Base-by-base conservation (phyloP, 1,140 invertebrate genomes). In the Drosophila nigromelanica region DNA sequence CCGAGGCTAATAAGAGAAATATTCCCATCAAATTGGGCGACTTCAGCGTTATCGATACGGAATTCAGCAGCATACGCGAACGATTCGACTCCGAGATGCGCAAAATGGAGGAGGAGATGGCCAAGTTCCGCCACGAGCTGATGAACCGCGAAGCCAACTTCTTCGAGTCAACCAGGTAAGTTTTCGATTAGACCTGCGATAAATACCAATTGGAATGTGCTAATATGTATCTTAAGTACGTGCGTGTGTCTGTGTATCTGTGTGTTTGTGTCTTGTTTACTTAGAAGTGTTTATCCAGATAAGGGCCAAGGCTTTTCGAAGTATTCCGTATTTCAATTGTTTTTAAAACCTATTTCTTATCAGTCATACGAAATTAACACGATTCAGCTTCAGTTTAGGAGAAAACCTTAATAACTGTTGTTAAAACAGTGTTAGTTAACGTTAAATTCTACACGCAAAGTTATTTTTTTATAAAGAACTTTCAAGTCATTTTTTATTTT, bases 101-200 rank as follows among this genome's bases (percentile, higher is more conserved):
- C 80, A 97, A 97, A 93, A 99, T 99, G 97, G 98, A 99, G 93
- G 98, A 99, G 78, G 98, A 99, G 93, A 99, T 99, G 98, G 96
- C 96, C 91, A 96, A 97, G 93, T 98, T 99, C 94, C 94, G 98
- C 73, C 96, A 96, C 66, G 97, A 98, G 92, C 93, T 99, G 55
- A 96, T 98, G 95, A 97, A 98, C 92, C 94, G 96, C 79, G 97
- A 98, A 93, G 96, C 96, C 82, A 96, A 97, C 92, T 98, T 97
- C 93, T 97, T 97, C 92, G 97, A 96, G 93, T 96, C 94, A 90
- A 96, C 96, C 90, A 97, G 96, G 96, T 97, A 94, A 71, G 70
- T 4, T 27, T 40, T 47, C 40, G 14, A 54, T 27, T n/a, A 42
- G n/a, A 40, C n/a, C 4, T 56, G 3, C 7, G n/a, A 6, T 27